Percentiles rank a stretch among this genome's conserved stretches.
Conservation (phyloP, 2,888 invertebrate genomes). For the Yponomeuta plumbellus region DNA sequence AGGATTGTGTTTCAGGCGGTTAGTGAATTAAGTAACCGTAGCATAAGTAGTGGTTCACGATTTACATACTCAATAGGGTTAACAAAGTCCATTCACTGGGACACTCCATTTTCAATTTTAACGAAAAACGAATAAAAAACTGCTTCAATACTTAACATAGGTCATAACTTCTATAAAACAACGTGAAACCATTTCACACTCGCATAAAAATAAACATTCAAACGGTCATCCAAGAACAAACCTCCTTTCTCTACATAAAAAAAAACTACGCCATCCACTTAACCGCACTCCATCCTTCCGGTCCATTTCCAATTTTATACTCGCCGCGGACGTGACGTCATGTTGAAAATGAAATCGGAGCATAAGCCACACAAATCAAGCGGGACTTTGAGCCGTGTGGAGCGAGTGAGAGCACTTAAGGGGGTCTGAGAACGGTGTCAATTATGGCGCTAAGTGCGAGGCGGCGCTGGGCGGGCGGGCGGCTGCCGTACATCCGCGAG, state of each 20-base stretch:
- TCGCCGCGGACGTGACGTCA: constrained; percentile 19
- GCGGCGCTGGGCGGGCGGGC: constrained; percentile 23
- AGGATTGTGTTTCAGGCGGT: too few relatives aligned
- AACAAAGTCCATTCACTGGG: too few relatives aligned
- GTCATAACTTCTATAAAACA: too few relatives aligned
- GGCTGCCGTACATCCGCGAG: constrained; percentile 8
- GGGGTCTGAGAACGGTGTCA: constrained; percentile 66
- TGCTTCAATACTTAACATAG: neutral
- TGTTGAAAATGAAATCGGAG: constrained; percentile 61
- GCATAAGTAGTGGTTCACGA: too few relatives aligned
- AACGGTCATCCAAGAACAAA: constrained; percentile 10
- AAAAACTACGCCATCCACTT: constrained; percentile 37
- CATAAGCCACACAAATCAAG: constrained; percentile 71
- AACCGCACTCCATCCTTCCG: constrained; percentile 48
- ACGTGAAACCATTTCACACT: too few relatives aligned
- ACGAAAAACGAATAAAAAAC: too few relatives aligned
- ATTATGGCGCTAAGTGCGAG: constrained; percentile 71
- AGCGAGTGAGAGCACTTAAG: constrained; percentile 60
- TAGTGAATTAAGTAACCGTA: too few relatives aligned
- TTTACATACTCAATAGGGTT: too few relatives aligned
- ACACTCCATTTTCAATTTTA: too few relatives aligned
- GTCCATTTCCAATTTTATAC: constrained; percentile 73
- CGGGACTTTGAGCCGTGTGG: constrained; percentile 37
- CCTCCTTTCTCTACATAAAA: constrained; percentile 24
- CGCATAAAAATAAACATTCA: neutral